These are phyloP conservation scores for Euzophera pinguis DNA, from an alignment of 2,888 invertebrate genomes.

Conservation along the genomic window DNA sequence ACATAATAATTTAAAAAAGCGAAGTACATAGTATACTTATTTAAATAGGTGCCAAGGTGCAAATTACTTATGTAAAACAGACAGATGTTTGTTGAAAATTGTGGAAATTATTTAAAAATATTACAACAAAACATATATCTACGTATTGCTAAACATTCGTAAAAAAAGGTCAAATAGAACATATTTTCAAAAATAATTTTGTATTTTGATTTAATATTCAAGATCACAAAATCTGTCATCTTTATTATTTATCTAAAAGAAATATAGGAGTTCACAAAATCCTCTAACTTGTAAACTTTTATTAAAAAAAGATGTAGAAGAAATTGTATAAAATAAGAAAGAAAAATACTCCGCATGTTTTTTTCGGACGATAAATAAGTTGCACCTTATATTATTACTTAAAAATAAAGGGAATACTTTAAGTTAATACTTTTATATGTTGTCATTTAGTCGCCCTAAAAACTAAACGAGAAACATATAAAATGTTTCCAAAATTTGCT, in stretches of 20 bases:
- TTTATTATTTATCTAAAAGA: constrained; percentile 26
- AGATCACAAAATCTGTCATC: constrained; percentile 29
- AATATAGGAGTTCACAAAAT: constrained; percentile 33
- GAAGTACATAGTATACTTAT: constrained; percentile 47
- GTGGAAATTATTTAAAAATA: constrained; percentile 15
- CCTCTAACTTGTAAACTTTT: constrained; percentile 50
- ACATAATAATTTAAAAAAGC: constrained; percentile 62
- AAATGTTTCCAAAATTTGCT: constrained; percentile 35
- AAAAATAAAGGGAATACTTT: constrained; percentile 68
- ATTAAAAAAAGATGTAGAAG: constrained; percentile 50
- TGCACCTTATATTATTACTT: constrained; percentile 46
- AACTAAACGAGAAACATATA: constrained; percentile 77
- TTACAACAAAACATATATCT: background rate
- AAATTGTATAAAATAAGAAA: constrained; percentile 22
- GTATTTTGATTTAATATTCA: constrained; percentile 28
- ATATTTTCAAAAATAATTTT: background rate
- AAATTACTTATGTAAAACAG: constrained; percentile 18
- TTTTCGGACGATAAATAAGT: constrained; percentile 25
- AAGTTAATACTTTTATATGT: constrained; percentile 69
- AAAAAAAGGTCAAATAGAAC: constrained; percentile 25
- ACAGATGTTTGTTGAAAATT: constrained; percentile 13
- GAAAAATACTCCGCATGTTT: constrained; percentile 12
- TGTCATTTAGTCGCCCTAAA: constrained; percentile 79
- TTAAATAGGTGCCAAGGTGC: constrained; percentile 37
- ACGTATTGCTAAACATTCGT: constrained; percentile 16